Conservation (phyloP, 2,797 vertebrate species). For the Otolemur crassicaudatus region DNA sequence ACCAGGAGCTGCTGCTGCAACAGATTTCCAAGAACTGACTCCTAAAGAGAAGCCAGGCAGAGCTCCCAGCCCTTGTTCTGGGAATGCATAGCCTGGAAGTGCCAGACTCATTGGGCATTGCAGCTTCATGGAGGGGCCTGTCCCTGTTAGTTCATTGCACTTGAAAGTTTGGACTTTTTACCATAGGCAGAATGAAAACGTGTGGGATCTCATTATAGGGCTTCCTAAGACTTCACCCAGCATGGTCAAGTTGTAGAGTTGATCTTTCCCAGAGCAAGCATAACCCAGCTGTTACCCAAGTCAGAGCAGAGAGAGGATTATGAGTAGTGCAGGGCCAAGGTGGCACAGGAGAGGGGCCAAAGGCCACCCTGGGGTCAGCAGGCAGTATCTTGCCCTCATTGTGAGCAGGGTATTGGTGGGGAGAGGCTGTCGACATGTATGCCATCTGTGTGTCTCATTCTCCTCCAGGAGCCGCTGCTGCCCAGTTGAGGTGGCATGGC, state of each 20-base stretch:
- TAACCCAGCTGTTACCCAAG: neutral
- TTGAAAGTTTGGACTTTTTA: rapidly evolving
- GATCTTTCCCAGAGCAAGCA: rapidly evolving
- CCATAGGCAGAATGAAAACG: rapidly evolving
- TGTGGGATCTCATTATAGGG: rapidly evolving
- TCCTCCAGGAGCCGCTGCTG: neutral
- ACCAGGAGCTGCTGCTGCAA: neutral
- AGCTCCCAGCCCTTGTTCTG: neutral
- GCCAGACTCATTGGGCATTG: rapidly evolving
- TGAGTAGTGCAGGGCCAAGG: rapidly evolving
- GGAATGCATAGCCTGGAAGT: neutral
- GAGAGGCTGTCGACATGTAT: neutral
- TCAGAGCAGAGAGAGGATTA: neutral
- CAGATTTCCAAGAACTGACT: neutral
- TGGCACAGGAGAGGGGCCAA: neutral
- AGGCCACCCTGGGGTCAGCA: neutral
- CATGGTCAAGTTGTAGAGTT: rapidly evolving
- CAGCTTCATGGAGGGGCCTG: rapidly evolving
- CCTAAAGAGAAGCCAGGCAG: neutral
- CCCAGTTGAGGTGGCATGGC: neutral
- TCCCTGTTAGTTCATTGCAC: rapidly evolving
- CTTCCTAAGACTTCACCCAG: neutral
- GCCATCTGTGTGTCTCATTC: neutral
- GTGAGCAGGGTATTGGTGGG: neutral
- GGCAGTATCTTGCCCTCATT: neutral